Evolutionary conservation across 2,113 vertebrate genomes (phyloP).

Genomic region (Microtus oregoni): DNA sequence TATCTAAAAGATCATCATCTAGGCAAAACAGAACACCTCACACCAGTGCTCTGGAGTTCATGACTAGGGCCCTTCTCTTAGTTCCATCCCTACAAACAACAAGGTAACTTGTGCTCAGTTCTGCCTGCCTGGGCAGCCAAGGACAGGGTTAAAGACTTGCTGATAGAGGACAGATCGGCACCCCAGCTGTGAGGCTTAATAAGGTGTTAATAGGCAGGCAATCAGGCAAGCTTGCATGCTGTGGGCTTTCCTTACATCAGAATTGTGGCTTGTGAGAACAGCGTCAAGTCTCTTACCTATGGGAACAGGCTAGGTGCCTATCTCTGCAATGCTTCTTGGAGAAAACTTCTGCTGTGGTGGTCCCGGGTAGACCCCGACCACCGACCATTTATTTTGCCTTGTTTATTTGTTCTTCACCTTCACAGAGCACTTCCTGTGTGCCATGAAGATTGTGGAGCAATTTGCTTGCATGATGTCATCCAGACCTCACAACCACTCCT

Average conservation of each 20-base stretch:
- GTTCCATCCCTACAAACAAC: background rate
- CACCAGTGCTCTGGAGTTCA: accelerated
- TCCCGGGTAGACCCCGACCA: background rate
- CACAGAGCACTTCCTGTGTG: background rate
- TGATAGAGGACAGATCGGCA: background rate
- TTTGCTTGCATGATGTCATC: slow-evolving; percentile 7
- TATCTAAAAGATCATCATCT: background rate
- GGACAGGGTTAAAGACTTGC: slow-evolving; percentile 1
- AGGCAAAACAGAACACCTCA: background rate
- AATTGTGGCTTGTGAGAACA: slow-evolving; percentile 21
- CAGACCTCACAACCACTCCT: slow-evolving; percentile 12
- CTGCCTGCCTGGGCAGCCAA: background rate
- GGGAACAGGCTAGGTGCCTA: background rate
- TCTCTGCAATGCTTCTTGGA: background rate
- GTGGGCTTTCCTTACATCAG: background rate
- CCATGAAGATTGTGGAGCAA: background rate
- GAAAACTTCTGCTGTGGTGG: background rate
- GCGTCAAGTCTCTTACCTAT: background rate
- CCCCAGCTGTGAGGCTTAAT: slow-evolving; percentile 23
- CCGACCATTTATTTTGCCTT: background rate
- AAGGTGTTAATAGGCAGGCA: slow-evolving; percentile 66
- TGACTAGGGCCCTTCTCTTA: background rate
- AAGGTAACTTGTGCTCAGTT: background rate
- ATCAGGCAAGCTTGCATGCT: background rate
- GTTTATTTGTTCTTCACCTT: background rate